phyloP scores from a whole-genome alignment of 2,797 vertebrate genomes.

The Poeciliopsis gracilis region DNA sequence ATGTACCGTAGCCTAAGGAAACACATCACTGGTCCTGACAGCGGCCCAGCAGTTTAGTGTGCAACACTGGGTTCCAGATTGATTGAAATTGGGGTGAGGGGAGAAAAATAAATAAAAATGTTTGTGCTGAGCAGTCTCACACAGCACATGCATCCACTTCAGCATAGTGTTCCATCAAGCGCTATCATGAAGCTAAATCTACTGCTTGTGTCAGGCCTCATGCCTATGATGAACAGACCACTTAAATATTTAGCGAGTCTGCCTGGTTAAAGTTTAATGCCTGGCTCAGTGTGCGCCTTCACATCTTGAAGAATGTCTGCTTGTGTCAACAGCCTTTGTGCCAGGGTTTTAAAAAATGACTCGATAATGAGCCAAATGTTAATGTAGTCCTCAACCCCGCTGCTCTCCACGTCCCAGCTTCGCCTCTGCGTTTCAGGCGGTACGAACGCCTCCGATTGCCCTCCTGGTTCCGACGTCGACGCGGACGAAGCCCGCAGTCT shows the following conservation, averaged over 20 bases:
- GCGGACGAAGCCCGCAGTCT: neutral
- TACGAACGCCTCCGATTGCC: neutral
- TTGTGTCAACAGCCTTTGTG: slow-evolving; percentile 22
- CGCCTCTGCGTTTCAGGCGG: neutral
- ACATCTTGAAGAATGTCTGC: slow-evolving; percentile 39
- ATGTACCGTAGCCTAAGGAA: slow-evolving; percentile 21
- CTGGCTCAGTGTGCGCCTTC: slow-evolving; percentile 37
- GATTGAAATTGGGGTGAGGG: slow-evolving; percentile 9
- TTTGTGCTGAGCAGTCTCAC: neutral
- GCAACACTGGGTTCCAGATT: slow-evolving; percentile 13
- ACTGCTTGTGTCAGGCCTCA: slow-evolving; percentile 36
- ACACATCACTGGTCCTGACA: slow-evolving; percentile 33
- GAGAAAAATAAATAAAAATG: neutral
- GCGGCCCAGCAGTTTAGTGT: slow-evolving; percentile 16
- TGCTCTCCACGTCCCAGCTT: neutral
- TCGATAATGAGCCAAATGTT: slow-evolving; percentile 14
- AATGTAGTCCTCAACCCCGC: slow-evolving; percentile 8
- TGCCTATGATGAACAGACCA: slow-evolving; percentile 57
- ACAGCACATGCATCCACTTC: neutral
- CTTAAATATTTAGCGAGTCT: slow-evolving; percentile 69
- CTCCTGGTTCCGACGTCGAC: neutral
- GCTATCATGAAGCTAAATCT: slow-evolving; percentile 33
- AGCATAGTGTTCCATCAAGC: slow-evolving; percentile 20
- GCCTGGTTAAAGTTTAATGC: slow-evolving; percentile 66
- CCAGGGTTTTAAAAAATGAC: slow-evolving; percentile 26